A percentile compares a stretch with the other conserved stretches of the same genome.
phyloP scores from a whole-genome alignment of 2,888 invertebrate genomes.

The Cheilosia urbana region DNA sequence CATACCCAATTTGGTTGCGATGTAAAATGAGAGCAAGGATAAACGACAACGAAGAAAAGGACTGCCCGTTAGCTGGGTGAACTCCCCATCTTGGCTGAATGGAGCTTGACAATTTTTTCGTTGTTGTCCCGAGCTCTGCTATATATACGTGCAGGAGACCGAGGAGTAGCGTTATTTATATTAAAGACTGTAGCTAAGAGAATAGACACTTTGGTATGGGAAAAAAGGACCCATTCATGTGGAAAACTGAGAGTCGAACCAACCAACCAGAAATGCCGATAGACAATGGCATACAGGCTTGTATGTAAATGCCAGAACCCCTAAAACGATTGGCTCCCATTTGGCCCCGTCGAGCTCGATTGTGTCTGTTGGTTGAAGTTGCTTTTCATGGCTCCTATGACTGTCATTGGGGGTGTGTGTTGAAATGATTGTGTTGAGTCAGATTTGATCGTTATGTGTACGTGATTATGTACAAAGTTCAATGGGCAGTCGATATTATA shows the following conservation, averaged over 20 bases:
- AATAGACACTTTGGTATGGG: conserved; percentile 1
- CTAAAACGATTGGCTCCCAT: conserved; percentile 51
- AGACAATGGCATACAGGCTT: conserved; percentile 52
- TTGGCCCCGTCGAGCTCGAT: background rate
- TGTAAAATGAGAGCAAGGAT: conserved; percentile 28
- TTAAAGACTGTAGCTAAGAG: background rate
- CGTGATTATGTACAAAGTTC: too few species aligned
- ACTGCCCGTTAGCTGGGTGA: background rate
- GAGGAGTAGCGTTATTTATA: conserved; percentile 19
- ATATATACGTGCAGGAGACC: background rate
- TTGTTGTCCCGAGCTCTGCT: conserved; percentile 1
- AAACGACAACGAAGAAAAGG: conserved; percentile 5
- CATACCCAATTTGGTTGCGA: conserved; percentile 9
- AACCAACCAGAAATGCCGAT: conserved; percentile 45
- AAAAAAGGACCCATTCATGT: background rate
- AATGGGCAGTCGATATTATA: too few species aligned
- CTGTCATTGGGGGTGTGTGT: background rate
- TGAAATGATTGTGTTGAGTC: background rate
- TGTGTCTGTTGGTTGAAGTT: background rate
- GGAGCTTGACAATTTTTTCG: conserved; percentile 12
- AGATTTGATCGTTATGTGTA: too few species aligned
- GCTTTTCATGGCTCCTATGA: background rate
- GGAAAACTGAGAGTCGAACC: conserved; percentile 1
- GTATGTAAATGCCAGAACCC: conserved; percentile 19
- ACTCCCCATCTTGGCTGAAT: background rate